phyloP scores from a whole-genome alignment of 1,140 invertebrate genomes.

The Dendroctonus valens region DNA sequence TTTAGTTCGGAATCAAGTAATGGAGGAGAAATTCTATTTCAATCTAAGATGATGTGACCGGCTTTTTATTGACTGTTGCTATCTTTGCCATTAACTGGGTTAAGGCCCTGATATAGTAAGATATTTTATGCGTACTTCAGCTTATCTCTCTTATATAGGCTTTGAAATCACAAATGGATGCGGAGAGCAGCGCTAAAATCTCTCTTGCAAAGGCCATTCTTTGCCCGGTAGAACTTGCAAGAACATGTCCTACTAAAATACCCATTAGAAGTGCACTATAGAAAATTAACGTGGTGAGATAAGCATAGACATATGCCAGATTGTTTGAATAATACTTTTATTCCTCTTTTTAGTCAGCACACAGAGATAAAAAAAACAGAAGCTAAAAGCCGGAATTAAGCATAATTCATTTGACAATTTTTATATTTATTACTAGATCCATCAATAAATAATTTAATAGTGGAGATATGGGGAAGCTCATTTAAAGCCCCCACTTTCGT shows the following conservation, averaged over 20 bases:
- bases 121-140: conserved; percentile 25
- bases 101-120: conserved; percentile 8
- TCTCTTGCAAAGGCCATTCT: no score
- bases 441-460: no score
- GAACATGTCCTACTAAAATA: no score
- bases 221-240: no score
- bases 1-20: conserved; percentile 24
- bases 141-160: conserved; percentile 27
- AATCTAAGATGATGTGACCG: conserved; percentile 9
- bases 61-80: conserved; percentile 29
- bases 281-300: background rate
- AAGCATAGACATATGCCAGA: conserved; percentile 3
- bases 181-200: no score
- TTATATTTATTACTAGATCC: conserved; percentile 4
- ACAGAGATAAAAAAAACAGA: conserved; percentile 13
- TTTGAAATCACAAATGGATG: conserved; percentile 11
- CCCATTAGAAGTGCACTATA: no score
- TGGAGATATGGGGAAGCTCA: no score
- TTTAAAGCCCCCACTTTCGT: no score
- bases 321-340: conserved; percentile 5
- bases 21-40: conserved; percentile 24
- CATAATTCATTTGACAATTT: conserved; percentile 4
- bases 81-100: conserved; percentile 25
- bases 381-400: conserved; percentile 6
- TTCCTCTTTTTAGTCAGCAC: background rate